Evolutionary conservation across 2,797 vertebrate genomes (phyloP).

Genomic region (Lithobates pipiens): DNA sequence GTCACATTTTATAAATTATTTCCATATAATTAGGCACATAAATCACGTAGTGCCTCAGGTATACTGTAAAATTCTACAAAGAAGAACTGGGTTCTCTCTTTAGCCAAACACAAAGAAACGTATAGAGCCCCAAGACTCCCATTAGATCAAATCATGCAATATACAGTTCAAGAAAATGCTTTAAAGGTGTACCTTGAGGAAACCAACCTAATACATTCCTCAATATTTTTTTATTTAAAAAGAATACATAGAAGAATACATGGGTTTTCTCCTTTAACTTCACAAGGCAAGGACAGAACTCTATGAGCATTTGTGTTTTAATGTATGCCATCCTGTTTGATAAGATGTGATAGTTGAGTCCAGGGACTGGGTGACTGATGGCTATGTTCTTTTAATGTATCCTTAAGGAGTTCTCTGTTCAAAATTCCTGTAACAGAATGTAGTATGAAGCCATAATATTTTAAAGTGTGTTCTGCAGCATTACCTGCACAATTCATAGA

Average conservation of each 20-base stretch:
- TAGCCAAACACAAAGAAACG: neutral
- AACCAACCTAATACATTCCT: neutral
- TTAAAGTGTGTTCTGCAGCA: neutral
- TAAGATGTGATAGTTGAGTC: neutral
- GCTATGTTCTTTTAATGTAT: neutral
- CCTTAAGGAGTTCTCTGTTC: neutral
- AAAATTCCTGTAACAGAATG: neutral
- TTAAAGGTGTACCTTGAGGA: neutral
- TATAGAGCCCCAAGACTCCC: neutral
- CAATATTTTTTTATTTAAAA: neutral
- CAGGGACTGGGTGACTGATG: neutral
- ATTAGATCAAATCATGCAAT: neutral
- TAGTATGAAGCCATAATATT: neutral
- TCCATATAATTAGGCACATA: neutral
- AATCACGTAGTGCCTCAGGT: neutral
- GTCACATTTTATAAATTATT: neutral
- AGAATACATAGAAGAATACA: neutral
- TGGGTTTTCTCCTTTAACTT: neutral
- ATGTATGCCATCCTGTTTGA: neutral
- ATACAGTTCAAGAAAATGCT: neutral
- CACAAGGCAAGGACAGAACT: neutral
- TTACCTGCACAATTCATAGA: neutral
- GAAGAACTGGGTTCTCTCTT: neutral
- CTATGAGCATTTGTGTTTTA: too few relatives aligned
- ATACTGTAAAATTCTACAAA: neutral